Percentiles rank a stretch among this genome's conserved stretches.
These are phyloP conservation scores for Tympanuchus pallidicinctus DNA, from an alignment of 2,113 vertebrate genomes.

Conservation along the genomic window DNA sequence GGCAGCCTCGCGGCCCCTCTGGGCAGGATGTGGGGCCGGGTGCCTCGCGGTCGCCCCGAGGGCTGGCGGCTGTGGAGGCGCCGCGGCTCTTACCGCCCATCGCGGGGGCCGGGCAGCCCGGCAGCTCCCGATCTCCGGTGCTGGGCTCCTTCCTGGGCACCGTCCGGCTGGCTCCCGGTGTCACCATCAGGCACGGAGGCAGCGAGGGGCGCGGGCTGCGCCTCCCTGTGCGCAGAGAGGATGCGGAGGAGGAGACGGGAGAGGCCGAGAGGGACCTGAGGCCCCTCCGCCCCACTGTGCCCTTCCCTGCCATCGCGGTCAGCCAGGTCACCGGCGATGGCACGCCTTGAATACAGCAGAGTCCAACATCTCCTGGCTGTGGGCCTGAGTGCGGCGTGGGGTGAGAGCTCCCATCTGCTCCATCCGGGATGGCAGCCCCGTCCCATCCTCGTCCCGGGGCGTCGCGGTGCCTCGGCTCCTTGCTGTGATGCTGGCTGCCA, in stretches of 20 bases:
- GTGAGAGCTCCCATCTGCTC: not conserved
- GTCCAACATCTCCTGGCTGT: not conserved
- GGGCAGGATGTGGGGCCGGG: not conserved
- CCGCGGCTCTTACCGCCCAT: not conserved
- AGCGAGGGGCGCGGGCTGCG: not conserved
- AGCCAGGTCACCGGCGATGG: not conserved
- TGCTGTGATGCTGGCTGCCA: too few relatives aligned
- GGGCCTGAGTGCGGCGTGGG: not conserved
- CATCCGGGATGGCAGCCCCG: not conserved
- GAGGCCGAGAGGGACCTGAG: not conserved
- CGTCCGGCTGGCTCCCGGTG: conserved; percentile 72
- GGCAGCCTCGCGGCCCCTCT: not conserved
- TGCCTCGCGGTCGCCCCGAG: not conserved
- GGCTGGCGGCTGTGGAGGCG: not conserved
- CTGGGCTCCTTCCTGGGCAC: conserved; percentile 56
- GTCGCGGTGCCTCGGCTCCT: not conserved
- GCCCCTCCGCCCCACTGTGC: not conserved
- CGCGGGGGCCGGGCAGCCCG: not conserved
- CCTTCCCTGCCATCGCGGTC: not conserved
- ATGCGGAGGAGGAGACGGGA: not conserved
- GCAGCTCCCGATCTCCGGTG: not conserved
- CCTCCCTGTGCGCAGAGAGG: not conserved
- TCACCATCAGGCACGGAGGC: conserved; percentile 50
- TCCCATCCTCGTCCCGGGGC: not conserved
- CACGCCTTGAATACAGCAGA: not conserved